A percentile compares a stretch with the other conserved stretches of the same genome.
phyloP scores from a whole-genome alignment of 2,888 invertebrate genomes.

The Apodemia zela region DNA sequence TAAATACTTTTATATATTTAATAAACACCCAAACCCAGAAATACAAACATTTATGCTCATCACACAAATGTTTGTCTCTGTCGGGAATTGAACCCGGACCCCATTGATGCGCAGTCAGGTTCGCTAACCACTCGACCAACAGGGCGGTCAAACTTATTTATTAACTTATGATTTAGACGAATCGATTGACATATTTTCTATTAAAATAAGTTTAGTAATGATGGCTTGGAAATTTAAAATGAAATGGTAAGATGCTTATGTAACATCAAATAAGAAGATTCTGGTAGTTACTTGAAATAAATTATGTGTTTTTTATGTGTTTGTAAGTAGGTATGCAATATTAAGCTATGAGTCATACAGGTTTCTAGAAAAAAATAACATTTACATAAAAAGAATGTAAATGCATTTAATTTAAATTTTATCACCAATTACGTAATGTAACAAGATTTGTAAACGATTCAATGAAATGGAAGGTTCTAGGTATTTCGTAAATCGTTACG shows the following conservation, averaged over 20 bases:
- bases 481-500: not conserved
- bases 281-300: not conserved
- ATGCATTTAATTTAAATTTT: slow-evolving; percentile 11
- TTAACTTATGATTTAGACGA: too few species aligned
- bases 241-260: not conserved
- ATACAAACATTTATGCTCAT: too few species aligned
- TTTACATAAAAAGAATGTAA: slow-evolving; percentile 6
- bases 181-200: too few species aligned
- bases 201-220: not conserved
- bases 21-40: too few species aligned
- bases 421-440: slow-evolving; percentile 13
- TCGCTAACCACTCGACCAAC: too few species aligned
- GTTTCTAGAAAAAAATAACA: not conserved
- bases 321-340: not conserved
- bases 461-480: slow-evolving; percentile 10
- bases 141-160: too few species aligned
- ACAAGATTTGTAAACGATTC: slow-evolving; percentile 3
- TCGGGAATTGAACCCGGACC: too few species aligned
- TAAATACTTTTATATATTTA: too few species aligned
- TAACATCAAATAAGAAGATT: not conserved
- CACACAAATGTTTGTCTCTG: too few species aligned
- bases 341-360: not conserved
- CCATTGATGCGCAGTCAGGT: too few species aligned
- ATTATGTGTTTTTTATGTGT: not conserved
- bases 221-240: not conserved